Evolutionary conservation across 2,797 vertebrate genomes (phyloP), one percentile per base, ranked within the genome.

Genomic region (Chloroceryle inda): DNA sequence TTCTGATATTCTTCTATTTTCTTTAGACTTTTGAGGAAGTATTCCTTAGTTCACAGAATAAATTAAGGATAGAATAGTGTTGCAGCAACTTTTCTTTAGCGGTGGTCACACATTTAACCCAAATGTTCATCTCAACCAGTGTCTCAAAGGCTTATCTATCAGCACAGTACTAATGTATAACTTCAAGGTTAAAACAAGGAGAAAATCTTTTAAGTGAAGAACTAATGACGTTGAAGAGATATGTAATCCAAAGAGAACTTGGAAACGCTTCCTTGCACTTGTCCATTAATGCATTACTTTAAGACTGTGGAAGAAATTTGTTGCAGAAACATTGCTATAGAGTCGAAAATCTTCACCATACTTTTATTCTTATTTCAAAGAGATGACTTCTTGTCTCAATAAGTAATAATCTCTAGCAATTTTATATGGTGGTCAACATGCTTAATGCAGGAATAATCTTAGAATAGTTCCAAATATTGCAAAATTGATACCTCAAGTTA

Each of bases 181-280:
- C 7, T 78, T 66, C 92, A 97, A 97, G 90, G 92, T 96, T 95
- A 95, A 90, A 88, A 42, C 52, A 61, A 94, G 68, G 69, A 96
- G 56, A 35, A 97, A 95, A 55, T 77, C n/a, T 88, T 63, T 78
- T 79, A 87, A 95, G 63, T 52, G 71, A 96, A 96, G 76, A 93
- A 33, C 77, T 63, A 85, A 85, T 96, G 78, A 86, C 52, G 68
- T 22, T 85, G 92, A 94, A 73, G 74, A 71, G 82, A 91, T 75
- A 47, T 44, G 52, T 87, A 94, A 93, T 96, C 87, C 67, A 85
- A 77, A 73, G 35, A 95, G 69, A 67, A 94, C 79, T 85, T 84
- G 75, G 38, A 68, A 85, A 93, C 85, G 50, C 59, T 90, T 92
- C 78, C 37, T 92, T 89, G 31, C 66, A 94, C 6, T 2, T 86